Base-by-base conservation (phyloP, 2,888 invertebrate species). In the Cartodere bifasciata region DNA sequence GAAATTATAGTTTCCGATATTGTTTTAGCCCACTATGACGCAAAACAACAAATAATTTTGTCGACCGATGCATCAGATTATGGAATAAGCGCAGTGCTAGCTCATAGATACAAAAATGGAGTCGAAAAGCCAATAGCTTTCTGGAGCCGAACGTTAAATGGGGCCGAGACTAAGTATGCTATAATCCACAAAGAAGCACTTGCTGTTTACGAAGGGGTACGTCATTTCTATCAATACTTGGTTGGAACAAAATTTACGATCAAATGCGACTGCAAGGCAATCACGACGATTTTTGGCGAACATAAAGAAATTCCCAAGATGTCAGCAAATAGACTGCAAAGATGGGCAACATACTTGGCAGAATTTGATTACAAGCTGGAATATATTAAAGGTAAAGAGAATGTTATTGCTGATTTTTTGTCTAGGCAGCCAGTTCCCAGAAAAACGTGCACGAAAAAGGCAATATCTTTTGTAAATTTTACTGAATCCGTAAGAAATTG, bases 51-150 rank as follows among this genome's bases (percentile, higher is more conserved):
- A 23, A 6, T 41, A 3, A 37, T 21, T 21, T 31, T 41, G 26
- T 28, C 32, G 2, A 30, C 28, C 2, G 35, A 39, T 32, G 40
- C 37, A 2, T 24, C 26, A 13, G 6, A 11, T 3, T 27, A 36
- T 21, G 51, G 49, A 4, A 23, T 52, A 16, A 51, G 48, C 4
- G 41, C 51, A 11, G 45, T 49, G n/a, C 35, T 50, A 28, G 35
- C 35, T 16, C 50, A 51, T 31, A 41, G 39, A 16, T 38, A 40
- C 13, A 35, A 36, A 14, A 40, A 49, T 38, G 49, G 49, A 9
- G 36, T 35, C 23, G 48, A 53, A 35, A 37, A 44, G 31, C 56
- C 53, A 4, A 47, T 55, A 17, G 46, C 46, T 9, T 54, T 43
- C 41, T 49, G 52, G 2, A 50, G 47, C 7, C 34, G 28, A 41